A percentile compares a stretch with the other conserved stretches of the same genome.
Evolutionary conservation across 2,888 invertebrate species (phyloP).

Genomic region (Trissoscelio sp.): DNA sequence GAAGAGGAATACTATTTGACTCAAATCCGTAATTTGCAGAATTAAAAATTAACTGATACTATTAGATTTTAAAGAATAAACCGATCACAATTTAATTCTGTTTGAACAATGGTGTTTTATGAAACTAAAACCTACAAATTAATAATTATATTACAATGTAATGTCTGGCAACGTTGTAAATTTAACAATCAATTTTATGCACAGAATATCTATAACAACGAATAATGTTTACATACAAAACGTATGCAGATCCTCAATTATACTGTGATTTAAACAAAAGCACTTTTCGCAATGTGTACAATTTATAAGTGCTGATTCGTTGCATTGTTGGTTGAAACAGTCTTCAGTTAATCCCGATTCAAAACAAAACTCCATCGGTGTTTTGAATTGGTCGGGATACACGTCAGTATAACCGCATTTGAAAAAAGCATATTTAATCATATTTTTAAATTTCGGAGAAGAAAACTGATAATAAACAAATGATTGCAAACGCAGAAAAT

Average conservation of each 20-base stretch:
- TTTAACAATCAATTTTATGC: no score
- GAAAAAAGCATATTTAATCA: slow-evolving; percentile 28
- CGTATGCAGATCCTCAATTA: background rate
- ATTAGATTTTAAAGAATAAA: no score
- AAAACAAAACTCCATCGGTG: slow-evolving; percentile 17
- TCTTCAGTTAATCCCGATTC: slow-evolving; percentile 17
- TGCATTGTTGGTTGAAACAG: slow-evolving; percentile 10
- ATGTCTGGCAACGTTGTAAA: no score
- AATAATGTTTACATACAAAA: slow-evolving; percentile 6
- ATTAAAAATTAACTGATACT: no score
- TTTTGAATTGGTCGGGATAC: slow-evolving; percentile 10
- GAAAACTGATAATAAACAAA: slow-evolving; percentile 24
- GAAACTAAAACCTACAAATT: no score
- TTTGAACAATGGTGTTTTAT: no score
- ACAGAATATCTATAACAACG: no score
- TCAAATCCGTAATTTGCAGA: no score
- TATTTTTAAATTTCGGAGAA: slow-evolving; percentile 13
- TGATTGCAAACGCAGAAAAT: slow-evolving; percentile 21
- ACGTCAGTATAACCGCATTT: slow-evolving; percentile 20
- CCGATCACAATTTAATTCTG: no score
- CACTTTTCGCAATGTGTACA: slow-evolving; percentile 9
- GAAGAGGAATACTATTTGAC: no score
- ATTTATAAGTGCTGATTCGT: slow-evolving; percentile 17
- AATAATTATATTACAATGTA: no score
- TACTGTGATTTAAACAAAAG: slow-evolving; percentile 3